These are phyloP conservation scores for Leptothorax acervorum DNA, from an alignment of 2,888 invertebrate genomes.

Conservation along the genomic window DNA sequence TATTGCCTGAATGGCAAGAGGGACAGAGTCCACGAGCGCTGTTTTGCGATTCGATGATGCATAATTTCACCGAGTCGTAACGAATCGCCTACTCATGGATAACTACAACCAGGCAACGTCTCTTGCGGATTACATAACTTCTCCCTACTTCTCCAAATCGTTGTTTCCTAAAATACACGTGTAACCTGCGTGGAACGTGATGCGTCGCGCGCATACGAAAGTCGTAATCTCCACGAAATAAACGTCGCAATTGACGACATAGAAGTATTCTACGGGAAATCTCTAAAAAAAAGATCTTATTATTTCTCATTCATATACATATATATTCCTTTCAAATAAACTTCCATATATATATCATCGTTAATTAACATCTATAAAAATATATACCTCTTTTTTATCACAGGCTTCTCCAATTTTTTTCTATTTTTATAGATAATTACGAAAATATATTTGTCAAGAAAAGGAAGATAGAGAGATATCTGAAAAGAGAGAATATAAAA, in stretches of 20 bases:
- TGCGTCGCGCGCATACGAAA: neutral
- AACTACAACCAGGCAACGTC: neutral
- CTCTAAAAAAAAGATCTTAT: neutral
- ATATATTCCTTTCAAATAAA: slow-evolving; percentile 1
- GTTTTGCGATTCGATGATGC: neutral
- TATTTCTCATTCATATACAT: neutral
- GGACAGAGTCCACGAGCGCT: neutral
- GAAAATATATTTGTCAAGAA: slow-evolving; percentile 23
- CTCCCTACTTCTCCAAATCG: slow-evolving; percentile 1
- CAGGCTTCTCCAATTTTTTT: neutral
- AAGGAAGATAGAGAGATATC: neutral
- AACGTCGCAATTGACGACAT: neutral
- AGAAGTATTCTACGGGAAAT: neutral
- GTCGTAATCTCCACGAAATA: neutral
- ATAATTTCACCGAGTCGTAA: slow-evolving; percentile 1
- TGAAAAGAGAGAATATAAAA: neutral
- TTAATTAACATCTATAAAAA: neutral
- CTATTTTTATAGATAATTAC: neutral
- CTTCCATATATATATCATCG: neutral
- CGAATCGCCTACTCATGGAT: neutral
- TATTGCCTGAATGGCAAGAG: neutral
- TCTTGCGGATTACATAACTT: slow-evolving; percentile 9
- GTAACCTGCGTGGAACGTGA: slow-evolving; percentile 31
- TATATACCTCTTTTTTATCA: neutral
- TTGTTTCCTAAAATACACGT: slow-evolving; percentile 41